Evolutionary conservation across 2,888 invertebrate species (phyloP).

Genomic region (Pseudanteris insignis): DNA sequence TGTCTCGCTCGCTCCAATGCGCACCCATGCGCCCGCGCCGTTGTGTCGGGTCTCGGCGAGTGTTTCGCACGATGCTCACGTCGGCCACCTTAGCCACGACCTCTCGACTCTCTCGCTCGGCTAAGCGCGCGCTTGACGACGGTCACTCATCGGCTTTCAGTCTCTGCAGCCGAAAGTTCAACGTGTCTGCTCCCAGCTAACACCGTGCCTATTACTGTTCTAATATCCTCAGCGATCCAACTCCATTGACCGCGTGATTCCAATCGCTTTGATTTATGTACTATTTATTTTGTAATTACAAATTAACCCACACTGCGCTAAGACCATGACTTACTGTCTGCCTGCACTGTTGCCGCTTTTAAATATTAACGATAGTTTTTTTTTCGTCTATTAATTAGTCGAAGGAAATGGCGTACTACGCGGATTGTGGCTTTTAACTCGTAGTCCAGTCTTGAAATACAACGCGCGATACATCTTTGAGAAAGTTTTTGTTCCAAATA

Average conservation of each 20-base stretch:
- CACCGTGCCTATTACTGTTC: constrained; percentile 21
- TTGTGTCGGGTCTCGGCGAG: constrained; percentile 24
- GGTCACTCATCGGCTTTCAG: constrained; percentile 60
- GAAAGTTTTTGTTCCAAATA: no score
- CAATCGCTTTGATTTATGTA: constrained; percentile 8
- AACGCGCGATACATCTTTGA: no score
- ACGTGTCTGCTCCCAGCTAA: constrained; percentile 40
- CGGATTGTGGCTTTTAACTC: no score
- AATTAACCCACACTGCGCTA: no score
- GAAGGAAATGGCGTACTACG: no score
- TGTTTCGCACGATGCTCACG: constrained; percentile 64
- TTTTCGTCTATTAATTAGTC: no score
- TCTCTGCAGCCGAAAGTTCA: constrained; percentile 55
- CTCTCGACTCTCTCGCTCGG: constrained; percentile 50
- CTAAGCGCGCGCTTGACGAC: constrained; percentile 57
- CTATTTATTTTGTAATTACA: constrained; percentile 7
- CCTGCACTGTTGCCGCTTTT: no score
- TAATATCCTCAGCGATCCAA: constrained; percentile 14
- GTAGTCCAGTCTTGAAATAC: no score
- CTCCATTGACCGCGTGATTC: no score
- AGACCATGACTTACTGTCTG: no score
- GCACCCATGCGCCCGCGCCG: constrained; percentile 5
- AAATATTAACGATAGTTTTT: no score
- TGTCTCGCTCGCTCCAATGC: constrained; percentile 30
- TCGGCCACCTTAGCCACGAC: constrained; percentile 63